Conservation (phyloP, 2,797 vertebrate species). For the Pipistrellus nathusii region DNA sequence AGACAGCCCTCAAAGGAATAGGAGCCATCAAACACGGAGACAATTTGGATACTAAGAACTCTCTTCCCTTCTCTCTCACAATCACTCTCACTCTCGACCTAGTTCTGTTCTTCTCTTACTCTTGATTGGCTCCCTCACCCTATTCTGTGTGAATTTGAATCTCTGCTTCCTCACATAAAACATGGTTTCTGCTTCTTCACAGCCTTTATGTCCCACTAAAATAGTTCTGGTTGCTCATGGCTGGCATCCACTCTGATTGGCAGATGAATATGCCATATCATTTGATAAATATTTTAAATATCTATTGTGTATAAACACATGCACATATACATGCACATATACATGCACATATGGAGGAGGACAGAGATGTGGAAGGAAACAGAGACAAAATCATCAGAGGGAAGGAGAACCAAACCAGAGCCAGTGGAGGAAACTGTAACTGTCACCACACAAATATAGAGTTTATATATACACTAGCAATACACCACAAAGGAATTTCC, state of each 20-base stretch:
- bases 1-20: neutral
- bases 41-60: neutral
- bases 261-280: neutral
- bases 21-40: neutral
- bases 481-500: neutral
- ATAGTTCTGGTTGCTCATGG: neutral
- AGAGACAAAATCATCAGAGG: constrained; percentile 24
- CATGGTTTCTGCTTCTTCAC: neutral
- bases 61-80: neutral
- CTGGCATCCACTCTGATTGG: neutral
- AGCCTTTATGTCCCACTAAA: neutral
- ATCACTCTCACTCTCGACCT: neutral
- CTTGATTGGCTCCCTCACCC: neutral
- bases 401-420: neutral
- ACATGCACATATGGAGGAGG: neutral
- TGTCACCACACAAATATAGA: neutral
- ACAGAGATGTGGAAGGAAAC: constrained; percentile 24
- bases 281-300: constrained; percentile 27
- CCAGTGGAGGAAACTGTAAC: neutral
- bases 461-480: neutral
- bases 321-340: neutral
- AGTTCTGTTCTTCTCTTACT: neutral
- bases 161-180: neutral
- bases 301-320: neutral
- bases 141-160: neutral